phyloP scores from a whole-genome alignment of 2,888 invertebrate genomes.

The Dastarcus helophoroides region DNA sequence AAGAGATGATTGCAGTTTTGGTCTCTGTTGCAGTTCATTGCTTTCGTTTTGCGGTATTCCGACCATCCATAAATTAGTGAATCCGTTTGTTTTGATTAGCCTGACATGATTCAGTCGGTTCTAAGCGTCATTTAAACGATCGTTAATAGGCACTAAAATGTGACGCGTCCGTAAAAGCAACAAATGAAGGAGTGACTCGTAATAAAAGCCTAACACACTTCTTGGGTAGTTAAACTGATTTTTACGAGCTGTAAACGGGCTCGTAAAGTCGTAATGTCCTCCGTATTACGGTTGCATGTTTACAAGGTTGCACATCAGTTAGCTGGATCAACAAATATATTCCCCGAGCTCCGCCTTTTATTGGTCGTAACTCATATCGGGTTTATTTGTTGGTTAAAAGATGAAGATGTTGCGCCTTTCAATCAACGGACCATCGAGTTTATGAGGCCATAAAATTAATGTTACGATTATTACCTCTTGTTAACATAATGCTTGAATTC shows the following conservation, averaged over 20 bases:
- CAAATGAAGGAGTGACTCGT: conserved; percentile 36
- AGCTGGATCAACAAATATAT: conserved; percentile 33
- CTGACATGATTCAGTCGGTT: conserved; percentile 9
- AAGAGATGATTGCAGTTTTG: no score
- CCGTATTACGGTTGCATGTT: conserved; percentile 37
- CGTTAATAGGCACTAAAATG: conserved; percentile 31
- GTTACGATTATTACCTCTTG: no score
- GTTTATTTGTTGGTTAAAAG: conserved; percentile 22
- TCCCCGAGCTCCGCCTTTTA: conserved; percentile 28
- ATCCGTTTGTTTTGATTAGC: conserved; percentile 14
- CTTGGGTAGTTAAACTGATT: conserved; percentile 39
- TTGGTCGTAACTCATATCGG: conserved; percentile 30
- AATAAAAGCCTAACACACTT: conserved; percentile 38
- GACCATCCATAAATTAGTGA: no score
- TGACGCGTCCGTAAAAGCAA: conserved; percentile 29
- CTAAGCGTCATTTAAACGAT: conserved; percentile 33
- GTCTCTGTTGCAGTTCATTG: no score
- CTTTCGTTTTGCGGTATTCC: no score
- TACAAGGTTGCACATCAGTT: conserved; percentile 24
- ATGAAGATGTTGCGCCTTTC: no score
- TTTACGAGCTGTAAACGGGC: conserved; percentile 40
- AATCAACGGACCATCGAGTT: no score
- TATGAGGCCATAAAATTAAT: conserved; percentile 10
- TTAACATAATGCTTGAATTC: no score
- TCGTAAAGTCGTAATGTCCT: conserved; percentile 40